A percentile compares a stretch with the other conserved stretches of the same genome.
Conservation (phyloP, 2,797 vertebrate genomes). For the Xyrichtys novacula region DNA sequence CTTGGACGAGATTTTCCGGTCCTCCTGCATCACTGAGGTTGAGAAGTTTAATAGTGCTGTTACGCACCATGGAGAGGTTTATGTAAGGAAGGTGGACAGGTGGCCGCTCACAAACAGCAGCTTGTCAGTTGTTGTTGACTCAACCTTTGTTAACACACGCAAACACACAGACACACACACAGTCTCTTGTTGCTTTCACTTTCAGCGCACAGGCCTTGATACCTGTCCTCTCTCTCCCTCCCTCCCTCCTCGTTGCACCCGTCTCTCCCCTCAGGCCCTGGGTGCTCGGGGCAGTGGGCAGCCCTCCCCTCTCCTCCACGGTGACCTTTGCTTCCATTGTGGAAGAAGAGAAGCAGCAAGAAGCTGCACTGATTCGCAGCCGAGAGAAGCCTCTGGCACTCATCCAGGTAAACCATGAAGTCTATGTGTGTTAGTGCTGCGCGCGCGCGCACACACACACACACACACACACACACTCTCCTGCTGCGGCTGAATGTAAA, state of each 20-base stretch:
- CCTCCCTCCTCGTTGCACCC: not conserved
- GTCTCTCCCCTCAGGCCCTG: conserved; percentile 89
- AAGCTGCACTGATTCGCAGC: conserved; percentile 95
- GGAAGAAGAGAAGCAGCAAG: conserved; percentile 95
- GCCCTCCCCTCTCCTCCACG: conserved; percentile 76
- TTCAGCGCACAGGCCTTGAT: conserved; percentile 17
- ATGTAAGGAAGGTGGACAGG: conserved; percentile 29
- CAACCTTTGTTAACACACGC: conserved; percentile 17
- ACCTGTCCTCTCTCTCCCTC: not conserved
- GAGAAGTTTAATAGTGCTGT: not conserved
- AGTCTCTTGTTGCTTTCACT: conserved; percentile 20
- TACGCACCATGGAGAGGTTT: conserved; percentile 3
- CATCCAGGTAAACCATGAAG: conserved; percentile 89
- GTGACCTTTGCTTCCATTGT: conserved; percentile 95
- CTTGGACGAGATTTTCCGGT: not conserved
- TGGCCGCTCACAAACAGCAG: conserved; percentile 14
- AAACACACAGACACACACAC: conserved; percentile 2
- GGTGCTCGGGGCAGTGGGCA: conserved; percentile 85
- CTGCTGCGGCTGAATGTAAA: conserved; percentile 11
- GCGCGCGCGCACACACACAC: not conserved
- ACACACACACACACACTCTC: not conserved
- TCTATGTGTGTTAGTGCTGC: conserved; percentile 26
- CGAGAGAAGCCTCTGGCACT: conserved; percentile 96
- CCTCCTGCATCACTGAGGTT: not conserved
- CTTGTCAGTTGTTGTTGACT: conserved; percentile 46